Conservation (phyloP, 1,140 invertebrate species). For the Neodiprion virginianus region DNA sequence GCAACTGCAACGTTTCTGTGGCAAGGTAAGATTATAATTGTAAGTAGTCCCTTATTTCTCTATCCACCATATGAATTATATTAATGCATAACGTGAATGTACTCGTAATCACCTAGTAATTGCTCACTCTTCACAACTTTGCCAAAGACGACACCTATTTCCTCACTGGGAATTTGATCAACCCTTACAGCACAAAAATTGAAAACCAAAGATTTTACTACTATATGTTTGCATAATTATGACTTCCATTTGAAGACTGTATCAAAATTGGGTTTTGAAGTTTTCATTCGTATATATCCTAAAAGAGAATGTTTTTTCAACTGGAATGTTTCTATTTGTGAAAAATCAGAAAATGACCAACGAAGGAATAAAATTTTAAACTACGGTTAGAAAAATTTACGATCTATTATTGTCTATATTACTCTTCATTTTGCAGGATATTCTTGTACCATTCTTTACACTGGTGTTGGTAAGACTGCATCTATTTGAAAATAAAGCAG, state of each 20-base stretch:
- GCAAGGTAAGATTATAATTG: slow-evolving; percentile 39
- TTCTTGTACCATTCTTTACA: slow-evolving; percentile 32
- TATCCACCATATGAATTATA: slow-evolving; percentile 1
- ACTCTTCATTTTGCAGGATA: slow-evolving; percentile 28
- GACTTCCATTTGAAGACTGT: no score
- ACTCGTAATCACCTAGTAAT: slow-evolving; percentile 24
- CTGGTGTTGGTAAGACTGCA: slow-evolving; percentile 23
- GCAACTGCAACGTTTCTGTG: slow-evolving; percentile 39
- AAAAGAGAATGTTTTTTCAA: no score
- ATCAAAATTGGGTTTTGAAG: no score
- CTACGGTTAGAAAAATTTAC: no score
- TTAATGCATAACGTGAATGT: slow-evolving; percentile 26
- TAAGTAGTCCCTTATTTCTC: not conserved
- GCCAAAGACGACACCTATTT: not conserved
- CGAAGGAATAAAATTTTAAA: no score
- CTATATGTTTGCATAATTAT: no score
- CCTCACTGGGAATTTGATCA: not conserved
- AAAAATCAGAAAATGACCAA: no score
- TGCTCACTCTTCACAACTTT: slow-evolving; percentile 17
- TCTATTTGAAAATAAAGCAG: slow-evolving; percentile 13
- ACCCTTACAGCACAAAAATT: not conserved
- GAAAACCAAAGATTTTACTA: not conserved
- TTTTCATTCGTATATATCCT: no score
- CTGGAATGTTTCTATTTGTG: no score
- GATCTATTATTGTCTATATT: no score